Conservation (phyloP, 2,888 invertebrate species). For the Ctena decussata region DNA sequence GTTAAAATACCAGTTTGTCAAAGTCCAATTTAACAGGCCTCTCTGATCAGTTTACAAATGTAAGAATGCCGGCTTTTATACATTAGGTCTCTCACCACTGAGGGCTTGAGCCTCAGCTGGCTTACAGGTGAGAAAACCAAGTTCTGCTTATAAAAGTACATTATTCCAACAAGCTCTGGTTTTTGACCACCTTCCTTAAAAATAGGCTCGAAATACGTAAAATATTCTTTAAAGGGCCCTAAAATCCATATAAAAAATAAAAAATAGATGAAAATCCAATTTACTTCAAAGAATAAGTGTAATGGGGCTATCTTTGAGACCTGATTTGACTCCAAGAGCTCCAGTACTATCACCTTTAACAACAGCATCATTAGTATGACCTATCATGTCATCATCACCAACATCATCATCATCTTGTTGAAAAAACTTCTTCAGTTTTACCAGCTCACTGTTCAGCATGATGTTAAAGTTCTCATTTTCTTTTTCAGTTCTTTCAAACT, state of each 20-base stretch:
- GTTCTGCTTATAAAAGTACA: too few relatives aligned
- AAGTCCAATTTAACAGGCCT: too few relatives aligned
- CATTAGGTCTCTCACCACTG: too few relatives aligned
- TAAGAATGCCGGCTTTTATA: too few relatives aligned
- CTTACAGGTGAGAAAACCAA: too few relatives aligned
- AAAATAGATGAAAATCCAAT: neutral
- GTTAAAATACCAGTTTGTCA: too few relatives aligned
- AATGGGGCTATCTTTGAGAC: conserved; percentile 51
- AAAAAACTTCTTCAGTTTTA: neutral
- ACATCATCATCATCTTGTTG: neutral
- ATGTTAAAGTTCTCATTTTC: conserved; percentile 2
- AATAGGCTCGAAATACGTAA: too few relatives aligned
- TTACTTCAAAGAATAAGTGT: conserved; percentile 60
- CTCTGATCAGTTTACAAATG: too few relatives aligned
- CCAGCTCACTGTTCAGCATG: neutral
- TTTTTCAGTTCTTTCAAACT: neutral
- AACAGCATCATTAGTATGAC: neutral
- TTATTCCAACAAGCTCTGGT: too few relatives aligned
- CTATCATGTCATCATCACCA: neutral
- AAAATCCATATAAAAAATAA: neutral
- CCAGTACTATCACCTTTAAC: neutral
- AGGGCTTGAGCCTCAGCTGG: too few relatives aligned
- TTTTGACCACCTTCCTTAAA: too few relatives aligned
- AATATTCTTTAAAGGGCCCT: too few relatives aligned
- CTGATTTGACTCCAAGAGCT: neutral